Percentiles rank a stretch among this genome's conserved stretches.
These are phyloP conservation scores for Heliconius melpomene DNA, from an alignment of 1,140 invertebrate species.

Conservation along the genomic window DNA sequence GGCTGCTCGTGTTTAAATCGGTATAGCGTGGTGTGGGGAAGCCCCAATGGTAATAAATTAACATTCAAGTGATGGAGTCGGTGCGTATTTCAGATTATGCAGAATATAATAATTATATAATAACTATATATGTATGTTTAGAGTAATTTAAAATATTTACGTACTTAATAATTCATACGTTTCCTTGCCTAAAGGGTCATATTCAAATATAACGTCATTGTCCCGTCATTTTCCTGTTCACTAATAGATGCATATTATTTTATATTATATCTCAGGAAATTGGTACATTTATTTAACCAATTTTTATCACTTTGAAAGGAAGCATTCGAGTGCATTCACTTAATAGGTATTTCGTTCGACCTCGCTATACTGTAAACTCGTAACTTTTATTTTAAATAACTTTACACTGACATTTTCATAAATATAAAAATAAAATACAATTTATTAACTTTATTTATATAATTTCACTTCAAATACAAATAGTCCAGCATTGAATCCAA, in stretches of 20 bases:
- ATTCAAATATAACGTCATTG: background rate
- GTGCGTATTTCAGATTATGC: constrained; percentile 37
- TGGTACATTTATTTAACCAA: background rate
- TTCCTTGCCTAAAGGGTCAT: background rate
- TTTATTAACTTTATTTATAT: background rate
- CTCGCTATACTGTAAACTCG: background rate
- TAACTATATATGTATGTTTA: background rate
- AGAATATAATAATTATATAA: constrained; percentile 49
- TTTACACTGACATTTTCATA: too few relatives aligned
- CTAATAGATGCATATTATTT: too few relatives aligned
- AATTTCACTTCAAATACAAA: background rate
- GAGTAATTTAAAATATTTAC: background rate
- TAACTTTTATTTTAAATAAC: background rate
- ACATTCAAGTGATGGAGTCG: constrained; percentile 52
- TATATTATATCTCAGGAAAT: background rate
- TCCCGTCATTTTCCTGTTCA: too few relatives aligned
- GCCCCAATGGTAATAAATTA: constrained; percentile 52
- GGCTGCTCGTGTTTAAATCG: too few relatives aligned
- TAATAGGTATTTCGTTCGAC: background rate
- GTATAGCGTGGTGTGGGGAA: constrained; percentile 51
- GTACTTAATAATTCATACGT: background rate
- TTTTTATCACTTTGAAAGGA: background rate
- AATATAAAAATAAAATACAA: background rate
- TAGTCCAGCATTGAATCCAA: background rate
- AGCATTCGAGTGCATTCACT: background rate